Evolutionary conservation across 2,113 vertebrate genomes (phyloP).

Genomic region (Chlamydotis undulata): DNA sequence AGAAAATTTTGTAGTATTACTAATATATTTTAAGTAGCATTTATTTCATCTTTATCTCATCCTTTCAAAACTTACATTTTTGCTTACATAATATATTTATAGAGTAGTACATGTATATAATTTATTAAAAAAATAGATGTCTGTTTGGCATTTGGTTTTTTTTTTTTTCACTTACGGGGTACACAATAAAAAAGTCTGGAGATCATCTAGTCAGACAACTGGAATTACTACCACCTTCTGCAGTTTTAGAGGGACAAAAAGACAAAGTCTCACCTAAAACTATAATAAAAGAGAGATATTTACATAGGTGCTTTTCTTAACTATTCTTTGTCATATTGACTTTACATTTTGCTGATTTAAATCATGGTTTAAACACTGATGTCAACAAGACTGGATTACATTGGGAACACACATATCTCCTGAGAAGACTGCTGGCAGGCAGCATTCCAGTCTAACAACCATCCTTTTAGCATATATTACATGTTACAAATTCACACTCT

Average conservation of each 20-base stretch:
- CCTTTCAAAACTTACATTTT: background rate
- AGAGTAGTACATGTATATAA: background rate
- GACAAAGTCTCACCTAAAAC: background rate
- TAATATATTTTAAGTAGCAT: background rate
- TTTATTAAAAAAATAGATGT: background rate
- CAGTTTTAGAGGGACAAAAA: background rate
- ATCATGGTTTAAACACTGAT: background rate
- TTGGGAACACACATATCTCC: fast-evolving
- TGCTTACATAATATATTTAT: fast-evolving
- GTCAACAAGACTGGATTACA: background rate
- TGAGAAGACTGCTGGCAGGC: background rate
- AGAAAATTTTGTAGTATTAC: background rate
- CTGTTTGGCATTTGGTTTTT: background rate
- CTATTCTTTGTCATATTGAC: background rate
- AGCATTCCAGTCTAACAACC: background rate
- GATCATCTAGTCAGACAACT: background rate
- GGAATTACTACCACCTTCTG: background rate
- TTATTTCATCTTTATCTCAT: background rate
- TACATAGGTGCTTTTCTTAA: background rate
- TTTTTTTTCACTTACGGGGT: background rate
- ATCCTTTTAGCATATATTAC: background rate
- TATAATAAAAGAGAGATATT: background rate
- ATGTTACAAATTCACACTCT: background rate
- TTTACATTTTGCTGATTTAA: background rate
- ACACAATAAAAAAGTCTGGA: background rate